Evolutionary conservation across 1,140 invertebrate species (phyloP).

Genomic region (Calycopis cecrops): DNA sequence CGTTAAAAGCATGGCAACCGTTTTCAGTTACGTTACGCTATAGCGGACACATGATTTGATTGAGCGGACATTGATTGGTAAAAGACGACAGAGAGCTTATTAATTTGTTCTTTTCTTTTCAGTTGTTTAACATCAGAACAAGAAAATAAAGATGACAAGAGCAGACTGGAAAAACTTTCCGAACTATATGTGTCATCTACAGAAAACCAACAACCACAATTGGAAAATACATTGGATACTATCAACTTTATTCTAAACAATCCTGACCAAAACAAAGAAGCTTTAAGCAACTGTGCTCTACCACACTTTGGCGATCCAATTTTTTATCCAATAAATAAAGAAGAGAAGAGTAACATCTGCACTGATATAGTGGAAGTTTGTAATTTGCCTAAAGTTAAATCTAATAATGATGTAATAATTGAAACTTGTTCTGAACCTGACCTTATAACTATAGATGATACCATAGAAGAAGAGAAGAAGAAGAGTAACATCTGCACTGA

Average conservation of each 20-base stretch:
- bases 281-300: constrained; percentile 2
- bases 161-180: no score
- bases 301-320: neutral
- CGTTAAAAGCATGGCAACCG: no score
- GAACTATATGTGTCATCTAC: no score
- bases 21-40: no score
- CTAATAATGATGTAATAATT: no score
- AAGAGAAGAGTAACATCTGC: neutral
- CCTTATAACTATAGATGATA: constrained; percentile 17
- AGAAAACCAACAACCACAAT: constrained; percentile 21
- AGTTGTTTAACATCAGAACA: constrained; percentile 21
- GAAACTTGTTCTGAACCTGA: constrained; percentile 49
- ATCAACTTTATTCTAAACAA: constrained; percentile 44
- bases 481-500: constrained; percentile 9
- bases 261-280: constrained; percentile 21
- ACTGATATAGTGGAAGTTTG: no score
- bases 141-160: constrained; percentile 23
- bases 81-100: no score
- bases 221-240: constrained; percentile 44
- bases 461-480: constrained; percentile 6
- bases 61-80: no score
- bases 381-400: no score
- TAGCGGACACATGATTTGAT: no score
- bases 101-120: constrained; percentile 23
- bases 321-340: constrained; percentile 11